phyloP scores from a whole-genome alignment of 1,140 invertebrate species.

The Macrobrachium rosenbergii region DNA sequence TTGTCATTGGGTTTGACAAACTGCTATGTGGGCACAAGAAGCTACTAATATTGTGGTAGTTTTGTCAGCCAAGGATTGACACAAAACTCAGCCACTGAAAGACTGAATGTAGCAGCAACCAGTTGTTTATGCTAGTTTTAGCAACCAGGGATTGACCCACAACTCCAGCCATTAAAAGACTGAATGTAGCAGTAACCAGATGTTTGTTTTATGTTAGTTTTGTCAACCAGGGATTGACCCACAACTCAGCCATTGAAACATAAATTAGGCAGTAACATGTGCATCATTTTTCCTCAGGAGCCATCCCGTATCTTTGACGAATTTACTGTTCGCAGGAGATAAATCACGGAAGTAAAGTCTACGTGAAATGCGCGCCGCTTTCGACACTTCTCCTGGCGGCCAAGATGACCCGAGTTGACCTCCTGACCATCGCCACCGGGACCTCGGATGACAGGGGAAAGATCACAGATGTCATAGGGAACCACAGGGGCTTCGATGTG shows the following conservation, averaged over 20 bases:
- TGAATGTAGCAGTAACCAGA: no score
- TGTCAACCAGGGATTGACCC: neutral
- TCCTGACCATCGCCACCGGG: conserved; percentile 48
- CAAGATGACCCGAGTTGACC: conserved; percentile 41
- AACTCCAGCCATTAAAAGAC: neutral
- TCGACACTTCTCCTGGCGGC: conserved; percentile 30
- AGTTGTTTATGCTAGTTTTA: no score
- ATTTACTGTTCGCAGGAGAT: conserved; percentile 4
- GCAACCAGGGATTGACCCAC: neutral
- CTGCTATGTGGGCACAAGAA: no score
- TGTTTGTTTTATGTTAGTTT: no score
- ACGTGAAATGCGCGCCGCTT: conserved; percentile 32
- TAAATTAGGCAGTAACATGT: neutral
- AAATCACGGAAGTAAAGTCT: conserved; percentile 1
- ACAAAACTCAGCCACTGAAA: neutral
- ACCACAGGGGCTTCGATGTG: neutral
- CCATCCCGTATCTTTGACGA: no score
- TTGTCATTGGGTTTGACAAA: no score
- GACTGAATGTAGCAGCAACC: neutral
- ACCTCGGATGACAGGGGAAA: neutral
- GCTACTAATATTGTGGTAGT: no score
- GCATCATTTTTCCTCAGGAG: no score
- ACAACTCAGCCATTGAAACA: neutral
- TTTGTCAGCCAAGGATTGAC: neutral
- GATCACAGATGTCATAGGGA: conserved; percentile 36